phyloP scores from a whole-genome alignment of 2,797 vertebrate genomes.

The Xerus rutilus region DNA sequence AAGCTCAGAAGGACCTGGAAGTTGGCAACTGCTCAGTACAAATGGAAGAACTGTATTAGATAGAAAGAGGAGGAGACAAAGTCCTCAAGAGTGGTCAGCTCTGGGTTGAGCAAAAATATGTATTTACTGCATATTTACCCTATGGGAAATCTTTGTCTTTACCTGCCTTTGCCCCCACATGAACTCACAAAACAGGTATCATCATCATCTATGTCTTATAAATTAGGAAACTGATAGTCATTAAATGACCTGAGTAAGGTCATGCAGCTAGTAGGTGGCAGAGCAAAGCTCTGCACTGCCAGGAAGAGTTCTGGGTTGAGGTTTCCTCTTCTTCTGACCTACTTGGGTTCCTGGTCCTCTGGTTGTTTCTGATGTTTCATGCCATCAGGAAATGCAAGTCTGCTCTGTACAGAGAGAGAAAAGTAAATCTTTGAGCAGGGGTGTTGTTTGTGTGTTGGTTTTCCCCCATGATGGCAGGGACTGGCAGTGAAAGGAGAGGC shows the following conservation, averaged over 20 bases:
- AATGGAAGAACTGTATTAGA: not conserved
- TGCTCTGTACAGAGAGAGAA: not conserved
- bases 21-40: not conserved
- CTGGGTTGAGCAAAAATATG: not conserved
- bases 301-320: constrained; percentile 64
- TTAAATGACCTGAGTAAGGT: not conserved
- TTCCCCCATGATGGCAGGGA: not conserved
- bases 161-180: not conserved
- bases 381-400: not conserved
- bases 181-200: not conserved
- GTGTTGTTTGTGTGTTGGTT: not conserved
- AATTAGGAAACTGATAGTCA: not conserved
- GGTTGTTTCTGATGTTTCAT: not conserved
- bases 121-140: not conserved
- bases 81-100: not conserved
- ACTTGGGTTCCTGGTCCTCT: constrained; percentile 12
- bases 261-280: not conserved
- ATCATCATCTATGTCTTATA: not conserved
- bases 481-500: not conserved
- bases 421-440: no score
- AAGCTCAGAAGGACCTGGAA: not conserved
- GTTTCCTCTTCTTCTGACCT: constrained; percentile 50
- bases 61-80: not conserved
- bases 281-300: not conserved
- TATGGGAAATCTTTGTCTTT: not conserved